Evolutionary conservation across 2,888 invertebrate species (phyloP).

Genomic region (Colostygia pectinataria): DNA sequence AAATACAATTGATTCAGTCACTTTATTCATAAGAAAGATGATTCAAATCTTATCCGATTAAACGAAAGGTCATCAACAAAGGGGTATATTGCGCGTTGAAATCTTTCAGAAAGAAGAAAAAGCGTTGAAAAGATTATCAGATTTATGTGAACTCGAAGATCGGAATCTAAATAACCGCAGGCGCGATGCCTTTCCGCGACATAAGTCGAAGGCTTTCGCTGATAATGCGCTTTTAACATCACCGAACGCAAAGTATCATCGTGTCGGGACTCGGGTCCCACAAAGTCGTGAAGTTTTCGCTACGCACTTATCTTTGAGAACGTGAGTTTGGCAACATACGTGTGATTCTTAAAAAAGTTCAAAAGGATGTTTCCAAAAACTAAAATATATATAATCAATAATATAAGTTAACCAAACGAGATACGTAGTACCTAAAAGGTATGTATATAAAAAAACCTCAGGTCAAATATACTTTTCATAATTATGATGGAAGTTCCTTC

Average conservation of each 20-base stretch:
- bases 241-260: neutral
- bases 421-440: too few relatives aligned
- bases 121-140: slow-evolving; percentile 55
- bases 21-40: slow-evolving; percentile 26
- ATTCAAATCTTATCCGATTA: slow-evolving; percentile 40
- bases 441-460: too few relatives aligned
- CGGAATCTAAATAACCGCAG: slow-evolving; percentile 57
- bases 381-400: too few relatives aligned
- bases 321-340: neutral
- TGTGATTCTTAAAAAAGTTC: too few relatives aligned
- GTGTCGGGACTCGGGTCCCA: neutral
- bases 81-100: slow-evolving; percentile 50
- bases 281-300: slow-evolving; percentile 5
- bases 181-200: slow-evolving; percentile 58
- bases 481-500: slow-evolving; percentile 5
- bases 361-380: too few relatives aligned
- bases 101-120: slow-evolving; percentile 37
- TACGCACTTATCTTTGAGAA: slow-evolving; percentile 3
- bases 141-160: slow-evolving; percentile 58
- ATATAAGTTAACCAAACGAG: too few relatives aligned
- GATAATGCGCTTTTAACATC: slow-evolving; percentile 34
- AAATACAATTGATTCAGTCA: slow-evolving; percentile 23
- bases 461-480: slow-evolving; percentile 3
- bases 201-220: slow-evolving; percentile 53
- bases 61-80: slow-evolving; percentile 40